Evolutionary conservation across 2,797 vertebrate genomes (phyloP), one percentile per base, ranked within the genome.

Genomic region (Aviceda leuphotes): DNA sequence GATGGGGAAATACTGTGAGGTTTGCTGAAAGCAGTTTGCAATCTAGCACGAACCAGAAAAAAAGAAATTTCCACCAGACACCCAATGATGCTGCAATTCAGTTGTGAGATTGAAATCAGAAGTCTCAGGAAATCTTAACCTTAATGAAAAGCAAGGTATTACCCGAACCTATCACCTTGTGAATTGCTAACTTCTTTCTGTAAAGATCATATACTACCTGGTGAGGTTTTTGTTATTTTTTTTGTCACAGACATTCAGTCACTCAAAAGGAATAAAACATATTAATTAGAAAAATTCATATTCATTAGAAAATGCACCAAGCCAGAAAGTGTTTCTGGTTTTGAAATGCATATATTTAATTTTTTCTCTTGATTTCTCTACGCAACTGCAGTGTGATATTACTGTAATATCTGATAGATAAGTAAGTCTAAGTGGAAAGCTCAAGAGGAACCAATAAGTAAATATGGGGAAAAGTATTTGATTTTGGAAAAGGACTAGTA

Each of bases 11-110:
- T 87, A 94, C 66, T 80, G 61, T 65, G 85, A 22, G 26, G 80
- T 79, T 94, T 95, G 94, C 96, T 96, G 94, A 96, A 96, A 93
- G 82, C 89, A 94, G 88, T 87, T 95, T 89, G 82, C 90, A 81
- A 90, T 91, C 87, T 91, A 93, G 22, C 22, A 96, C 37, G 83
- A 95, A 90, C 90, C 3, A 6, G 46, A 17, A 73, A 35, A 89
- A 61, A 44, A 52, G 18, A 56, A 30, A 54, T 33, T 83, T 94
- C 72, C 72, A 92, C 72, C 72, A 92, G 90, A 93, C 71, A 97
- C 47, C 65, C 55, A 86, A 26, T 70, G 83, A 95, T 95, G 96
- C 65, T 89, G 82, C 71, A 93, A 83, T 92, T 96, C 80, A 90
- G 78, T 72, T 33, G 33, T 72, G 94, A 97, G 96, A 95, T 24